A percentile compares a stretch with the other conserved stretches of the same genome.
Evolutionary conservation across 2,888 invertebrate genomes (phyloP).

Genomic region (Tachina lurida): DNA sequence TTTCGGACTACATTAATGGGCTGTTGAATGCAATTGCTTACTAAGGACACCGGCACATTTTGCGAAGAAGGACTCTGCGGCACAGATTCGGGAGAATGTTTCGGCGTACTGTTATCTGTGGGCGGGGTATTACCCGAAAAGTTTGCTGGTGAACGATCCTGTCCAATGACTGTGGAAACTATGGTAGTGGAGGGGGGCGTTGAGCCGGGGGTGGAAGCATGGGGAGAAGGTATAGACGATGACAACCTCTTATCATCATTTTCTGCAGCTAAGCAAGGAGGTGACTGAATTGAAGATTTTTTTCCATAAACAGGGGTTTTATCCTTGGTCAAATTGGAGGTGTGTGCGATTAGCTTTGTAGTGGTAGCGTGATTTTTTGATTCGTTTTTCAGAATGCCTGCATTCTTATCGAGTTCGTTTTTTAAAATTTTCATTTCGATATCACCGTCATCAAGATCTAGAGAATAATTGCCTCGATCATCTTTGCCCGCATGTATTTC

Average conservation of each 20-base stretch:
- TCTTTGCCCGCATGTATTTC: background rate
- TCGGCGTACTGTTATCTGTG: slow-evolving; percentile 52
- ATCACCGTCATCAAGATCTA: slow-evolving; percentile 16
- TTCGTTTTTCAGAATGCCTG: slow-evolving; percentile 52
- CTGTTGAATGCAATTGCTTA: slow-evolving; percentile 66
- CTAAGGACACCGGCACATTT: slow-evolving; percentile 28
- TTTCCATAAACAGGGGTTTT: slow-evolving; percentile 37
- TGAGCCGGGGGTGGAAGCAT: slow-evolving; percentile 61
- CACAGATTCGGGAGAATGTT: slow-evolving; percentile 47
- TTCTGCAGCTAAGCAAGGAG: slow-evolving; percentile 21
- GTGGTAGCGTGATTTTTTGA: slow-evolving; percentile 22
- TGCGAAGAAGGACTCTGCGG: slow-evolving; percentile 50
- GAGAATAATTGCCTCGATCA: background rate
- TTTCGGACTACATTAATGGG: slow-evolving; percentile 78
- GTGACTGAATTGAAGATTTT: slow-evolving; percentile 41
- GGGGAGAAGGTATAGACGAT: slow-evolving; percentile 53
- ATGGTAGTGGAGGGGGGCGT: slow-evolving; percentile 49
- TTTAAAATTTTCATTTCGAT: slow-evolving; percentile 36
- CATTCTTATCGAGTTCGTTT: slow-evolving; percentile 40
- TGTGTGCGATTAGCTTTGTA: slow-evolving; percentile 19
- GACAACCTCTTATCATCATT: slow-evolving; percentile 53
- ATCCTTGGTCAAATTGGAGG: slow-evolving; percentile 6
- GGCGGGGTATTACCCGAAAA: slow-evolving; percentile 49
- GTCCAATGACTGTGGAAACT: slow-evolving; percentile 1
- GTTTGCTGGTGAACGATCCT: slow-evolving; percentile 36